Conservation (phyloP, 2,888 invertebrate genomes). For the Ommatoiulus sabulosus region DNA sequence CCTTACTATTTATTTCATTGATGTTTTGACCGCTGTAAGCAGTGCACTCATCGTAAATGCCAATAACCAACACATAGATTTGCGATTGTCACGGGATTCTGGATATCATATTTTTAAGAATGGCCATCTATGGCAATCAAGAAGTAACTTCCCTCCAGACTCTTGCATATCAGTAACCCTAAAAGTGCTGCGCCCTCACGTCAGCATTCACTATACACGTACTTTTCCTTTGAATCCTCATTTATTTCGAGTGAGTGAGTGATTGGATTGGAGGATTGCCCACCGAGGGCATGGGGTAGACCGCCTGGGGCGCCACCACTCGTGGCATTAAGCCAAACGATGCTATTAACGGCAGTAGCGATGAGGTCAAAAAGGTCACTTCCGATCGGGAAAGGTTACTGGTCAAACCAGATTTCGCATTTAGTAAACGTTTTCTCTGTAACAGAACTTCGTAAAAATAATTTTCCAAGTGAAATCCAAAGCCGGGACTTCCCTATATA, state of each 20-base stretch:
- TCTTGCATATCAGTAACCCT: not conserved
- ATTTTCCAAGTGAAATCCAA: not conserved
- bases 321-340: constrained; percentile 10
- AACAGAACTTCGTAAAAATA: not conserved
- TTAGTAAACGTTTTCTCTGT: not conserved
- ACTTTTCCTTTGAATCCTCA: not conserved
- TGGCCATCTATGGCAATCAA: not conserved
- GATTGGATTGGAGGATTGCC: constrained; percentile 46
- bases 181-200: not conserved
- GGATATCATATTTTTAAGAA: not conserved
- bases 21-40: no score
- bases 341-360: constrained; percentile 42
- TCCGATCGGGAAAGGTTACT: constrained; percentile 18
- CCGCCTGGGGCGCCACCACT: constrained; percentile 35
- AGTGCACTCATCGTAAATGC: no score
- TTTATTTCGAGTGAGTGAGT: constrained; percentile 38
- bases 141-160: not conserved
- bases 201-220: not conserved
- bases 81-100: not conserved
- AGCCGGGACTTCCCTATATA: no score
- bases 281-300: constrained; percentile 30
- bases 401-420: constrained; percentile 19
- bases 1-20: no score
- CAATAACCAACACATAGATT: not conserved
- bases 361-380: constrained; percentile 23